phyloP scores from a whole-genome alignment of 2,888 invertebrate species.

The Apotomis betuletana region DNA sequence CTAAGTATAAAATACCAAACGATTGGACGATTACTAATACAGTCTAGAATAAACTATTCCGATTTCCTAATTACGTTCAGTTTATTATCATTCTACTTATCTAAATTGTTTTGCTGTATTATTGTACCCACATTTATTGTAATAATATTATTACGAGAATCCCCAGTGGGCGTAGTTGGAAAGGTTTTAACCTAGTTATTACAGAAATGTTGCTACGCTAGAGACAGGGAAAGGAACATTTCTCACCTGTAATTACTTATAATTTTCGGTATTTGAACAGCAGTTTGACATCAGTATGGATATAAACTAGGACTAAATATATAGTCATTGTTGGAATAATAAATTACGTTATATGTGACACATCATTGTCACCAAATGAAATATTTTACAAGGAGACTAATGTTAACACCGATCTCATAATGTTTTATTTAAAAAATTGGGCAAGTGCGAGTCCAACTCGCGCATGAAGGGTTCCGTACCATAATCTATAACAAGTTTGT shows the following conservation, averaged over 20 bases:
- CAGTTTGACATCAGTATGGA: too few relatives aligned
- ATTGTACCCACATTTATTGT: background rate
- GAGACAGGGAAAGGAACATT: background rate
- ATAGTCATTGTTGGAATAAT: too few relatives aligned
- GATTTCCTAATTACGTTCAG: background rate
- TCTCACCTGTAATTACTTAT: background rate
- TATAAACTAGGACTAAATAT: too few relatives aligned
- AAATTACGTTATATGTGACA: too few relatives aligned
- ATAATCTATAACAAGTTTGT: too few relatives aligned
- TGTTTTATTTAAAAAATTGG: too few relatives aligned
- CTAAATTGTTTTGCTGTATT: slow-evolving; percentile 9
- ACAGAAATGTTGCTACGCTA: background rate
- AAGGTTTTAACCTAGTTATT: slow-evolving; percentile 8
- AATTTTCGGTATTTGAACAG: too few relatives aligned
- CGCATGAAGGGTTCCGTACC: too few relatives aligned
- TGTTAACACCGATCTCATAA: too few relatives aligned
- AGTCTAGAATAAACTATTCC: background rate
- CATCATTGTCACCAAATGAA: too few relatives aligned
- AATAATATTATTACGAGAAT: slow-evolving; percentile 7
- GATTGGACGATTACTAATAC: background rate
- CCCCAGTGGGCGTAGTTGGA: slow-evolving; percentile 3
- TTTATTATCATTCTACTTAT: slow-evolving; percentile 1
- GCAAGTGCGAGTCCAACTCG: too few relatives aligned
- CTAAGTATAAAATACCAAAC: background rate
- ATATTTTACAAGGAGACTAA: too few relatives aligned